A percentile compares a stretch with the other conserved stretches of the same genome.
These are phyloP conservation scores for Nicator chloris DNA, from an alignment of 2,113 vertebrate species.

Conservation along the genomic window DNA sequence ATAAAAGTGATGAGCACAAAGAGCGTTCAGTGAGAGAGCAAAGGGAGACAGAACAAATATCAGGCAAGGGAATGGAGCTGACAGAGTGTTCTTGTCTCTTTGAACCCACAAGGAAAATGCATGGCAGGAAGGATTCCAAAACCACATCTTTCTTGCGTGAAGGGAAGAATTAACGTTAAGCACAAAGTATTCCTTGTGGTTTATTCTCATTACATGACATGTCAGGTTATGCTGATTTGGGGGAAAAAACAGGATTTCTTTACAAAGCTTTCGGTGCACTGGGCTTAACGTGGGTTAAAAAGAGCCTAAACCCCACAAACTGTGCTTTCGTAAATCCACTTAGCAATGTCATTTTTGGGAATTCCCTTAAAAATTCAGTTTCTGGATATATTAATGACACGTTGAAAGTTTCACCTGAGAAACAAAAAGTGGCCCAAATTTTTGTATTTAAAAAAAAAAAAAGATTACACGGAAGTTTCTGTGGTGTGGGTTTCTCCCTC, in stretches of 20 bases:
- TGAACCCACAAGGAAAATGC: neutral
- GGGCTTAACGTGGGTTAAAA: neutral
- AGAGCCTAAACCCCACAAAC: neutral
- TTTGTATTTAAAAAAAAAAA: neutral
- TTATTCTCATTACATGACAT: slow-evolving; percentile 13
- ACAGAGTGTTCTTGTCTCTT: neutral
- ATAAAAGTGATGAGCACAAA: slow-evolving; percentile 15
- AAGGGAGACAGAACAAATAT: neutral
- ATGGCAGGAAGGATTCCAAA: neutral
- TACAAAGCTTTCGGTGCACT: slow-evolving; percentile 9
- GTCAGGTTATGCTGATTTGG: slow-evolving; percentile 43
- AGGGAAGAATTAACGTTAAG: slow-evolving; percentile 51
- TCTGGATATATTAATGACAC: neutral
- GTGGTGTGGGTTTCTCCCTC: neutral
- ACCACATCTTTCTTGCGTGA: neutral
- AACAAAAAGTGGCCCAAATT: neutral
- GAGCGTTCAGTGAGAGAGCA: neutral
- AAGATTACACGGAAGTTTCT: neutral
- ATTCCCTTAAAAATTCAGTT: neutral
- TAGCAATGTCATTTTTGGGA: neutral
- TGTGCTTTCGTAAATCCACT: neutral
- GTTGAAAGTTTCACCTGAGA: neutral
- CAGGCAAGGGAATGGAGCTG: neutral
- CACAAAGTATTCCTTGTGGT: slow-evolving; percentile 65
- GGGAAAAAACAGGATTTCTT: slow-evolving; percentile 33